phyloP scores from a whole-genome alignment of 2,797 vertebrate genomes.

The Leptoclinus maculatus region DNA sequence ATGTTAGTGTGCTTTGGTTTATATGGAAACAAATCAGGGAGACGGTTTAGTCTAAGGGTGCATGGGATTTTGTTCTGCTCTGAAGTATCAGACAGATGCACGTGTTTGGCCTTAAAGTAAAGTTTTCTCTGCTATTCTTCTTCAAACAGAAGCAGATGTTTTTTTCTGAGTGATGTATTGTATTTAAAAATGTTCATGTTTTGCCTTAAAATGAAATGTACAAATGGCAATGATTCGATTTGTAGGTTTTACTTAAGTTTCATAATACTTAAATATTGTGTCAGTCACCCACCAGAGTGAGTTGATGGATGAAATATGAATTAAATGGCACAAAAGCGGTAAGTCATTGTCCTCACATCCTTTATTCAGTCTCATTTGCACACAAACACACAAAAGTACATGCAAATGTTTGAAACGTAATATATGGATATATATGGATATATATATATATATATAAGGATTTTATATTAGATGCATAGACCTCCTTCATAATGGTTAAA shows the following conservation, averaged over 20 bases:
- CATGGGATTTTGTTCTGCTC: constrained; percentile 25
- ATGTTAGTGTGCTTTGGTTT: constrained; percentile 41
- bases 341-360: constrained; percentile 14
- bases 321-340: constrained; percentile 45
- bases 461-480: background rate
- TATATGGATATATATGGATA: no score
- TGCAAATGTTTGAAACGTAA: background rate
- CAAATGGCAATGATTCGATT: constrained; percentile 27
- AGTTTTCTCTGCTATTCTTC: constrained; percentile 17
- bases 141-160: constrained; percentile 1
- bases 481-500: background rate
- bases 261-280: constrained; percentile 1
- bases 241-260: constrained; percentile 1
- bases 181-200: constrained; percentile 42
- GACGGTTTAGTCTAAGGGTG: constrained; percentile 21
- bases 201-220: constrained; percentile 36
- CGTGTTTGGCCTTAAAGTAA: constrained; percentile 30
- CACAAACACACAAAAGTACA: constrained; percentile 40
- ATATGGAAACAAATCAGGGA: constrained; percentile 61
- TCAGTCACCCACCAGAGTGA: background rate
- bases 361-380: constrained; percentile 62
- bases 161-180: constrained; percentile 39
- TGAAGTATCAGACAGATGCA: constrained; percentile 16
- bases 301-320: constrained; percentile 35
- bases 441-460: no score